These are phyloP conservation scores for Tipula vernalis DNA, from an alignment of 2,888 invertebrate genomes.

Conservation along the genomic window DNA sequence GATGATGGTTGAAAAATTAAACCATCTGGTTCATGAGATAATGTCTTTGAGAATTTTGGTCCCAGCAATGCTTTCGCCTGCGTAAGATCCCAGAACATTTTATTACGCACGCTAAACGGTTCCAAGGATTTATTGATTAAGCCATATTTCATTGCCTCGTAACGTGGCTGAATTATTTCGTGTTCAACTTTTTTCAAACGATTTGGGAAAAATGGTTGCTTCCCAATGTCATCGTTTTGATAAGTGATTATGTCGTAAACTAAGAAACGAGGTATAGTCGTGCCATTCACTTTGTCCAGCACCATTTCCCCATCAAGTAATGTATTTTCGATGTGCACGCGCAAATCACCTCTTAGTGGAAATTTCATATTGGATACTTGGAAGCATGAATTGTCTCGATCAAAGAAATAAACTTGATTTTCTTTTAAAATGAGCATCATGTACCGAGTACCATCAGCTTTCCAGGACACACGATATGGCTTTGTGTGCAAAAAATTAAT, in stretches of 20 bases:
- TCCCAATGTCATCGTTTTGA: slow-evolving; percentile 64
- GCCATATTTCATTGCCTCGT: slow-evolving; percentile 63
- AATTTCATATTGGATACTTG: slow-evolving; percentile 71
- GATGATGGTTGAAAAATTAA: slow-evolving; percentile 90
- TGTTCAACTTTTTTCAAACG: slow-evolving; percentile 65
- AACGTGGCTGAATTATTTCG: slow-evolving; percentile 50
- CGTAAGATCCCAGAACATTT: slow-evolving; percentile 82
- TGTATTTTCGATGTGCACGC: slow-evolving; percentile 62
- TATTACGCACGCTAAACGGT: slow-evolving; percentile 81
- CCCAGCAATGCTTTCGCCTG: slow-evolving; percentile 57
- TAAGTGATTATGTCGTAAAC: slow-evolving; percentile 89
- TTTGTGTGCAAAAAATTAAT: slow-evolving; percentile 59
- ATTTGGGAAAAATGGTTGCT: slow-evolving; percentile 59
- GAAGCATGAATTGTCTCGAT: slow-evolving; percentile 89
- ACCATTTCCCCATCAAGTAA: slow-evolving; percentile 97
- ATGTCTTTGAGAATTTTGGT: slow-evolving; percentile 71
- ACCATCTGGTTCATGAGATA: slow-evolving; percentile 94
- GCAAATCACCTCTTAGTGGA: slow-evolving; percentile 58
- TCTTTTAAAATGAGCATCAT: slow-evolving; percentile 90
- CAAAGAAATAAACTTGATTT: slow-evolving; percentile 82
- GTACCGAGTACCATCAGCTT: slow-evolving; percentile 93
- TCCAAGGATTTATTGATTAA: slow-evolving; percentile 62
- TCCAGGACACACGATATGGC: slow-evolving; percentile 96
- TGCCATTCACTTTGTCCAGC: slow-evolving; percentile 67
- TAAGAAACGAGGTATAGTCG: slow-evolving; percentile 74